These are phyloP conservation scores for Pseudomyrmex pallidus DNA, from an alignment of 1,140 invertebrate genomes.

Conservation along the genomic window DNA sequence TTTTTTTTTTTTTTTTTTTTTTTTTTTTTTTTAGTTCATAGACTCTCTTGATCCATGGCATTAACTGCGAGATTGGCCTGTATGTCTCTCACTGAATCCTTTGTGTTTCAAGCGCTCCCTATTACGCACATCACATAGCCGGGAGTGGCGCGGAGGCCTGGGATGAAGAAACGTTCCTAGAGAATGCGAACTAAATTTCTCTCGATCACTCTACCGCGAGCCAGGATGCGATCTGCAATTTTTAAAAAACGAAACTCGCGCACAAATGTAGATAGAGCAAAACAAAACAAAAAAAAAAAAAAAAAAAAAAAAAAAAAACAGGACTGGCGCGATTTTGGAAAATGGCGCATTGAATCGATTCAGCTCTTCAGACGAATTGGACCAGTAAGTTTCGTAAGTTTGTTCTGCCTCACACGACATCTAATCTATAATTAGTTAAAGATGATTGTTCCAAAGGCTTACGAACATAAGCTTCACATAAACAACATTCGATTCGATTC, in stretches of 20 bases:
- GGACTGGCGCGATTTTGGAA: constrained; percentile 71
- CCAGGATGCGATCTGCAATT: constrained; percentile 73
- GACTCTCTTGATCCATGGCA: constrained; percentile 79
- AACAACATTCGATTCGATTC: too few species aligned
- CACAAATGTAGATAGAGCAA: constrained; percentile 69
- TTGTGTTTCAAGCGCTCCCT: constrained; percentile 74
- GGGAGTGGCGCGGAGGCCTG: constrained; percentile 75
- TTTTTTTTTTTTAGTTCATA: constrained; percentile 64
- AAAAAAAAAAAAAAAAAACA: constrained; percentile 57
- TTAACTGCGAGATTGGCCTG: constrained; percentile 77
- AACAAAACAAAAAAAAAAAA: constrained; percentile 53
- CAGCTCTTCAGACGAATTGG: constrained; percentile 73
- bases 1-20: constrained; percentile 18
- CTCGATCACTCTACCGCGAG: constrained; percentile 73
- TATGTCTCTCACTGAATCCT: constrained; percentile 75
- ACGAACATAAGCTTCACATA: too few species aligned
- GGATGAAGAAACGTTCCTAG: constrained; percentile 75
- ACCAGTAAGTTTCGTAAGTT: constrained; percentile 66
- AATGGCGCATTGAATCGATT: constrained; percentile 67
- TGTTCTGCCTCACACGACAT: too few species aligned
- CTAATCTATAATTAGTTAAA: too few species aligned
- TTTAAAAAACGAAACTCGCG: constrained; percentile 69
- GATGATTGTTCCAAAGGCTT: too few species aligned
- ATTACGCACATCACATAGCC: constrained; percentile 75
- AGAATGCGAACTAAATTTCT: constrained; percentile 74